Percentiles rank a stretch among this genome's conserved stretches.
Conservation (phyloP, 2,797 vertebrate genomes). For the Sebastes steindachneri region DNA sequence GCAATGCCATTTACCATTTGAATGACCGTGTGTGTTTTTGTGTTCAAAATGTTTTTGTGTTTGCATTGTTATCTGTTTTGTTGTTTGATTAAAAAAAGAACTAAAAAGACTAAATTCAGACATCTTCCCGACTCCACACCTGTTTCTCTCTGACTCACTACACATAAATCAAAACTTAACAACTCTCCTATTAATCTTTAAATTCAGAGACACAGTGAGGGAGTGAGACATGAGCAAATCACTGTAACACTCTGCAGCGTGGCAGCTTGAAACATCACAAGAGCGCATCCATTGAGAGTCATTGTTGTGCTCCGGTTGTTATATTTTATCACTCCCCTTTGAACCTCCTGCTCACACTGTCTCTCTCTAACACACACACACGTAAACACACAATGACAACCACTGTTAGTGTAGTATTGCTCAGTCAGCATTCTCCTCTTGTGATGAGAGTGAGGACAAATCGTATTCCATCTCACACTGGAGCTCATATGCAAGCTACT, state of each 20-base stretch:
- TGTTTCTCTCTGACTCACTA: not conserved
- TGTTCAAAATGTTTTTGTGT: not conserved
- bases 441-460: constrained; percentile 10
- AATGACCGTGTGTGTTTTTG: not conserved
- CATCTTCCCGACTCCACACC: not conserved
- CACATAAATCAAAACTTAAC: not conserved
- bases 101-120: not conserved
- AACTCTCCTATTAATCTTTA: not conserved
- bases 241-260: not conserved
- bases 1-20: not conserved
- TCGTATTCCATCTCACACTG: constrained; percentile 13
- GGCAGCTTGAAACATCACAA: not conserved
- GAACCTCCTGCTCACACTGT: not conserved
- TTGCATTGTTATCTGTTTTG: not conserved
- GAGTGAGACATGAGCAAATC: not conserved
- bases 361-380: not conserved
- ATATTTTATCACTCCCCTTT: not conserved
- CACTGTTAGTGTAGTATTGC: not conserved
- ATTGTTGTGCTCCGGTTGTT: not conserved
- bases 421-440: constrained; percentile 16
- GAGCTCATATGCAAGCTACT: constrained; percentile 22
- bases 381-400: not conserved
- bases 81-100: not conserved
- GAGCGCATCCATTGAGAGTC: not conserved
- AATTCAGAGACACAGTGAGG: not conserved